phyloP scores from a whole-genome alignment of 2,888 invertebrate genomes.

The Adela reaumurella region DNA sequence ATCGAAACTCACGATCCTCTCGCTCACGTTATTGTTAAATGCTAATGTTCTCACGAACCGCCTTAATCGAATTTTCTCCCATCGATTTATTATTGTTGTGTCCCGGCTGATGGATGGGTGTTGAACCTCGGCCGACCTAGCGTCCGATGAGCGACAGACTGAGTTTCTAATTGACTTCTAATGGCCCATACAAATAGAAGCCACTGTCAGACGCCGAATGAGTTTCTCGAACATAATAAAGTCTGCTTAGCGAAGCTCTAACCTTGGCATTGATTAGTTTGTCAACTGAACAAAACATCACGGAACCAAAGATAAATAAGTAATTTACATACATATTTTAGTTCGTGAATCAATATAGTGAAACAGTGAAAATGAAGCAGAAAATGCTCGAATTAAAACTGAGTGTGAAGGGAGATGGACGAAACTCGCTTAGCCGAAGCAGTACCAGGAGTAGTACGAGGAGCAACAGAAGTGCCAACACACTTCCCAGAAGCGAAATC shows the following conservation, averaged over 20 bases:
- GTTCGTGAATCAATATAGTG: not conserved
- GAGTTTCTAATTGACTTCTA: not conserved
- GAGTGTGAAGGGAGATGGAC: conserved; percentile 45
- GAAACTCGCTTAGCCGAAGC: conserved; percentile 31
- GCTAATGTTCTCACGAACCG: conserved; percentile 21
- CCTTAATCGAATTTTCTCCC: conserved; percentile 25
- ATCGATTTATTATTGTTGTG: conserved; percentile 15
- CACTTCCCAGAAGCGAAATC: conserved; percentile 40
- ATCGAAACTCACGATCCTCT: not conserved
- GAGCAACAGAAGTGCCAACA: conserved; percentile 27
- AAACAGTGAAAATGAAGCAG: conserved; percentile 33
- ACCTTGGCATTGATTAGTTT: no score
- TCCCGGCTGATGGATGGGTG: not conserved
- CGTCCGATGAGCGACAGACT: not conserved
- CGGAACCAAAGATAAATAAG: no score
- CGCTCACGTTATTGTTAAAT: conserved; percentile 5
- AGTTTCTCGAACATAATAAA: no score
- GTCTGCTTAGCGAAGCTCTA: no score
- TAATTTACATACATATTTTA: no score
- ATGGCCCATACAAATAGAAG: not conserved
- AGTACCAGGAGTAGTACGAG: conserved; percentile 39
- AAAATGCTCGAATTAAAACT: conserved; percentile 46
- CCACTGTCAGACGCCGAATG: not conserved
- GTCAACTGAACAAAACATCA: no score
- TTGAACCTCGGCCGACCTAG: not conserved